Evolutionary conservation across 2,888 invertebrate species (phyloP).

Genomic region (Calameuta idolon): DNA sequence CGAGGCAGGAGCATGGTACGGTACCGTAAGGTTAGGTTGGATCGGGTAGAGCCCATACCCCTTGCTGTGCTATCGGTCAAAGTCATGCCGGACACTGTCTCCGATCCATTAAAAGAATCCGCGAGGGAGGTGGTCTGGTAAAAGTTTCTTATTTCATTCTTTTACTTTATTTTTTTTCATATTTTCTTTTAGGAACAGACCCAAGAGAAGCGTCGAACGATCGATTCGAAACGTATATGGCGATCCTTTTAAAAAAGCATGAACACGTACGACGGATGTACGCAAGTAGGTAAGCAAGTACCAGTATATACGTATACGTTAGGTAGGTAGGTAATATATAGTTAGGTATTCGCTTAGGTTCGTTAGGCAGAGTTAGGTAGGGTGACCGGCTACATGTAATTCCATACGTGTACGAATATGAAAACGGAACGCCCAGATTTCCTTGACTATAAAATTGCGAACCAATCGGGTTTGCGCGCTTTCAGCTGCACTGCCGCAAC

Average conservation of each 20-base stretch:
- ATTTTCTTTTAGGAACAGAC: slow-evolving; percentile 19
- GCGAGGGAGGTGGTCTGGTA: slow-evolving; percentile 4
- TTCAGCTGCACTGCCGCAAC: not conserved
- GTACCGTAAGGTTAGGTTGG: not conserved
- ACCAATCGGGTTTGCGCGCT: slow-evolving; percentile 19
- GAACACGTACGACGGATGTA: not conserved
- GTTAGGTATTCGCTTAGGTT: not conserved
- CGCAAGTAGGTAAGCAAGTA: not conserved
- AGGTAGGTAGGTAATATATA: not conserved
- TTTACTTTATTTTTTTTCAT: slow-evolving; percentile 21
- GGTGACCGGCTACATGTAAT: not conserved
- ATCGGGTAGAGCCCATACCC: slow-evolving; percentile 22
- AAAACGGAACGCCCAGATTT: slow-evolving; percentile 32
- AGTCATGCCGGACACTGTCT: slow-evolving; percentile 44
- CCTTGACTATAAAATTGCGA: slow-evolving; percentile 44
- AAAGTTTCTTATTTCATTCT: slow-evolving; percentile 14
- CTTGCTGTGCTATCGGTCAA: slow-evolving; percentile 57
- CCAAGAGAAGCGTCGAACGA: slow-evolving; percentile 24
- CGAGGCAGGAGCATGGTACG: slow-evolving; percentile 23
- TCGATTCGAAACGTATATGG: not conserved
- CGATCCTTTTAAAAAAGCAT: slow-evolving; percentile 3
- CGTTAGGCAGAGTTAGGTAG: not conserved
- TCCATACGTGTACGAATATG: slow-evolving; percentile 16
- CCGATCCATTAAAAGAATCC: slow-evolving; percentile 36
- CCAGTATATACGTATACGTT: not conserved